These are phyloP conservation scores for Talpa occidentalis DNA, from an alignment of 2,113 vertebrate species.

Conservation along the genomic window DNA sequence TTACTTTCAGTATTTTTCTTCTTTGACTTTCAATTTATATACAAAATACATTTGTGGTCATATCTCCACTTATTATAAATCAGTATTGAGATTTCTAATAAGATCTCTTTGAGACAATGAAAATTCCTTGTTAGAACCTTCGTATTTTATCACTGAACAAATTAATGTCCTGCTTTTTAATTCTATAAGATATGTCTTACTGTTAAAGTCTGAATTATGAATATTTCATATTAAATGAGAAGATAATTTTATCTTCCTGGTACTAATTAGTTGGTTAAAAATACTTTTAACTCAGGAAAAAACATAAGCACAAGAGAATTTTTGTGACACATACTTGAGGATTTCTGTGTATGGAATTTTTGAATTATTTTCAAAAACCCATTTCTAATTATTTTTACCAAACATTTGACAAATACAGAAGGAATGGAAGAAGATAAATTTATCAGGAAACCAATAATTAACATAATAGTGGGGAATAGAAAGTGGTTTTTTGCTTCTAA, in stretches of 20 bases:
- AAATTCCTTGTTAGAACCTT: background rate
- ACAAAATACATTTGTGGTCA: background rate
- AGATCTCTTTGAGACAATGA: background rate
- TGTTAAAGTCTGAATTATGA: conserved; percentile 47
- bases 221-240: conserved; percentile 62
- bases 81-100: background rate
- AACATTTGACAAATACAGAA: background rate
- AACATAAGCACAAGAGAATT: background rate
- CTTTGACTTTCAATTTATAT: background rate
- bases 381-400: background rate
- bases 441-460: background rate
- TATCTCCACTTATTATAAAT: background rate
- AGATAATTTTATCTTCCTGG: conserved; percentile 42
- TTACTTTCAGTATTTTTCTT: background rate
- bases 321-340: background rate
- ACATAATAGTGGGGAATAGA: background rate
- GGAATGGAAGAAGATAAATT: background rate
- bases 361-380: background rate
- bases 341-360: background rate
- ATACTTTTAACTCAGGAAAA: conserved; percentile 1
- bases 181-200: conserved; percentile 35
- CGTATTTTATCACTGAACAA: conserved; percentile 31
- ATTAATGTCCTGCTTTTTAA: conserved; percentile 23
- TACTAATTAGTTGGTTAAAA: conserved; percentile 64
- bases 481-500: background rate